phyloP scores from a whole-genome alignment of 1,140 invertebrate genomes.

The Doryteuthis pealeii region DNA sequence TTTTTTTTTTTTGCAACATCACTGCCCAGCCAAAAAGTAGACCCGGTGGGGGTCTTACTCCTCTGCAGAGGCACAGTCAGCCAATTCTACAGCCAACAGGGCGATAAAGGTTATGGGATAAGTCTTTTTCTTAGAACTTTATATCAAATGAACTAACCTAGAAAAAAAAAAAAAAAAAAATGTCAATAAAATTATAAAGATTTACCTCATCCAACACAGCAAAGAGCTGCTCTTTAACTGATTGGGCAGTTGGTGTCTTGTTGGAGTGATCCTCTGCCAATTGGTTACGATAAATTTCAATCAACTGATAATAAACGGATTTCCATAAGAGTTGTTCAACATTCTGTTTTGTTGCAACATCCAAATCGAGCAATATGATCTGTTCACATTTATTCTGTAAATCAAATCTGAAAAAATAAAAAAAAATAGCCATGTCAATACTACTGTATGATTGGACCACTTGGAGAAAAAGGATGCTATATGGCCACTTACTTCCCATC shows the following conservation, averaged over 20 bases:
- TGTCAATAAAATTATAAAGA: too few species aligned
- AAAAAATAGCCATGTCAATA: neutral
- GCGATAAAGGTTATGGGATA: too few species aligned
- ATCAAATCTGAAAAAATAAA: slow-evolving; percentile 50
- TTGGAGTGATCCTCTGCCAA: slow-evolving; percentile 64
- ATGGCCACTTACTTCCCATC: too few species aligned
- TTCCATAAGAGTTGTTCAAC: slow-evolving; percentile 92
- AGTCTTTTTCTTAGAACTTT: too few species aligned
- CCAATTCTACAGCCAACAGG: too few species aligned
- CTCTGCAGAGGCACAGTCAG: too few species aligned
- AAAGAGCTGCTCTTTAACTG: slow-evolving; percentile 70
- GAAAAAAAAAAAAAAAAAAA: neutral
- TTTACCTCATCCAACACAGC: slow-evolving; percentile 73
- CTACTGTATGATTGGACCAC: too few species aligned
- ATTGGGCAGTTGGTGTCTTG: slow-evolving; percentile 57
- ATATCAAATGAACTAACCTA: too few species aligned
- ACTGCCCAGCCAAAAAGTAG: too few species aligned
- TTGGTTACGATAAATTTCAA: slow-evolving; percentile 76
- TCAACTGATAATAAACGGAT: slow-evolving; percentile 86
- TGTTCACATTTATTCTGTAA: slow-evolving; percentile 75
- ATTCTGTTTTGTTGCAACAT: slow-evolving; percentile 85
- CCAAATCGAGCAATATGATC: slow-evolving; percentile 78
- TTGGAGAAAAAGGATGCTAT: too few species aligned
- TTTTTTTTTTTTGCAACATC: too few species aligned
- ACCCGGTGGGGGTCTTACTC: too few species aligned